Percentiles rank a stretch among this genome's conserved stretches.
Conservation (phyloP, 1,140 invertebrate species). For the Orchesella cincta region DNA sequence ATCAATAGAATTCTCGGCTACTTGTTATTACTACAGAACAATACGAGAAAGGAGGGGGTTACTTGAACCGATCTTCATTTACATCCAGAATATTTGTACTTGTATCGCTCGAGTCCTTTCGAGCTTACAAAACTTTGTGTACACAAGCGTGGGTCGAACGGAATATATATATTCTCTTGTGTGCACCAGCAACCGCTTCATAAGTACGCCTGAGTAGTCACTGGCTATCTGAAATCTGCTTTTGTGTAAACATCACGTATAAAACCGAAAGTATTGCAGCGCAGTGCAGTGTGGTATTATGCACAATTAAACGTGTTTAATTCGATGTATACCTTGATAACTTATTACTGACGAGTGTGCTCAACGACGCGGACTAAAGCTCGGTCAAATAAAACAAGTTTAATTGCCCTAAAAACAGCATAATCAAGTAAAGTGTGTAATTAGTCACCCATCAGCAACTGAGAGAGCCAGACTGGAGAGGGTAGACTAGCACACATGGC, state of each 20-base stretch:
- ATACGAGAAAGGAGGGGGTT: too few relatives aligned
- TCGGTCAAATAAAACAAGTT: conserved; percentile 29
- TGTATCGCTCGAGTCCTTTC: too few relatives aligned
- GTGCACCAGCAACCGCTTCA: not conserved
- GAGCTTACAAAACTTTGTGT: not conserved
- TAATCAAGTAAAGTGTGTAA: conserved; percentile 41
- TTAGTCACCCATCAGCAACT: conserved; percentile 36
- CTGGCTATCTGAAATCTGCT: not conserved
- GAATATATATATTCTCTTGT: not conserved
- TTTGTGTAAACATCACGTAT: not conserved
- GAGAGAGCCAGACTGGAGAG: conserved; percentile 15
- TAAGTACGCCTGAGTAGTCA: not conserved
- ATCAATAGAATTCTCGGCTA: not conserved
- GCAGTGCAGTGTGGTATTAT: too few relatives aligned
- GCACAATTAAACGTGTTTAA: not conserved
- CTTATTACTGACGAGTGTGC: conserved; percentile 1
- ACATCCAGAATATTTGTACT: too few relatives aligned
- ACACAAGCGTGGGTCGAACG: not conserved
- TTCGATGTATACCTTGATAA: not conserved
- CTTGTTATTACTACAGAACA: too few relatives aligned
- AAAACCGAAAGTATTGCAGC: not conserved
- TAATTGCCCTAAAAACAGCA: conserved; percentile 33
- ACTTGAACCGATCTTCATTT: too few relatives aligned
- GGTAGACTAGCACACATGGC: conserved; percentile 19
- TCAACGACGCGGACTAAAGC: conserved; percentile 15